Percentiles rank a stretch among this genome's conserved stretches.
Conservation (phyloP, 2,113 vertebrate genomes). For the Cyphomyrus discorhynchus region DNA sequence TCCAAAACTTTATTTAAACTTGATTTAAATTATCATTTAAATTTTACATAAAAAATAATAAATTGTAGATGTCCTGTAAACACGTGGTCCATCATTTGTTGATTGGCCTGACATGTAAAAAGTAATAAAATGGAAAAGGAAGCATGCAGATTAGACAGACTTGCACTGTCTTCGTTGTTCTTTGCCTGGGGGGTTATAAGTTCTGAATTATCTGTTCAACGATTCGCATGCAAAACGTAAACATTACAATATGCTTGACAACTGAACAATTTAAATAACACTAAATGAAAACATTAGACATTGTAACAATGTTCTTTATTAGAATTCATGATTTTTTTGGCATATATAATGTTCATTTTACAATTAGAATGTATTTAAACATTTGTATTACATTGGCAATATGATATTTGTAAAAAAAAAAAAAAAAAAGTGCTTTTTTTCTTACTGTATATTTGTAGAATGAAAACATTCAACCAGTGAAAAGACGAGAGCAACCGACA, state of each 20-base stretch:
- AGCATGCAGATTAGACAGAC: neutral
- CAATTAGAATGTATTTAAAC: slow-evolving; percentile 49
- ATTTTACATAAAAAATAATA: neutral
- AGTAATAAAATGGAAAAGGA: neutral
- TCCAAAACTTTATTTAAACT: neutral
- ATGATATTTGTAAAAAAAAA: slow-evolving; percentile 41
- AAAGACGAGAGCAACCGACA: slow-evolving; percentile 36
- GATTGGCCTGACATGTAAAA: neutral
- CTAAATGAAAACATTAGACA: slow-evolving; percentile 19
- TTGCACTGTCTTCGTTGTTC: neutral
- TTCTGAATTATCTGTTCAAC: neutral
- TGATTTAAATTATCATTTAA: neutral
- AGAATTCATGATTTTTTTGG: slow-evolving; percentile 48
- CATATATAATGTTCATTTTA: slow-evolving; percentile 53
- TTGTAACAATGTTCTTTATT: slow-evolving; percentile 56
- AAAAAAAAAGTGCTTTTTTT: slow-evolving; percentile 52
- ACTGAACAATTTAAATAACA: slow-evolving; percentile 19
- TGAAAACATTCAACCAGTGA: slow-evolving; percentile 30
- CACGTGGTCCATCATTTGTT: neutral
- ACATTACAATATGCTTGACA: neutral
- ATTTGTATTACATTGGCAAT: slow-evolving; percentile 42
- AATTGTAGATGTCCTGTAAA: neutral
- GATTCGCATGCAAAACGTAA: neutral
- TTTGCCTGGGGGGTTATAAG: neutral
- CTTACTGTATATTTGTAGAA: slow-evolving; percentile 35